Conservation (phyloP, 1,140 invertebrate genomes). For the Vollenhovia emeryi region DNA sequence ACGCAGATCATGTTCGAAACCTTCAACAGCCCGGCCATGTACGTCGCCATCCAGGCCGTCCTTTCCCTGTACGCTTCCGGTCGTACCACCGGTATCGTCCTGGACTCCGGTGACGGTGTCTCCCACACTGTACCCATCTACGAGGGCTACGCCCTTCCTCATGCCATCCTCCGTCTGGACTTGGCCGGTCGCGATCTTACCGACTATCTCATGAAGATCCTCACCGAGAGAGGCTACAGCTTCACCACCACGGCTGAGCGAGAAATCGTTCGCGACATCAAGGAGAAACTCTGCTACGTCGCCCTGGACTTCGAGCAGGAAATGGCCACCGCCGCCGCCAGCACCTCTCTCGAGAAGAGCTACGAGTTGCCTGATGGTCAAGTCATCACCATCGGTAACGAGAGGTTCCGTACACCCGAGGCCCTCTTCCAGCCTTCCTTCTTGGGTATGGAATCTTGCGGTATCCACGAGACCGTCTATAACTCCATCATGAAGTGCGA, state of each 20-base stretch:
- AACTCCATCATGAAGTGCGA: constrained; percentile 97
- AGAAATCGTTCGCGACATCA: constrained; percentile 97
- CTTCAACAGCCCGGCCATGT: constrained; percentile 94
- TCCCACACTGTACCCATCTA: constrained; percentile 96
- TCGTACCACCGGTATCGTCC: constrained; percentile 94
- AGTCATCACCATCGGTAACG: constrained; percentile 95
- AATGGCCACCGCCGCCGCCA: constrained; percentile 93
- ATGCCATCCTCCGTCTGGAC: constrained; percentile 94
- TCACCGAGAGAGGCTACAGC: constrained; percentile 91
- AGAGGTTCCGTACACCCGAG: constrained; percentile 94
- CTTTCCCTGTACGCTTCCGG: constrained; percentile 94
- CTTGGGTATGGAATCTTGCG: constrained; percentile 93
- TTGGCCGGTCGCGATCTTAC: constrained; percentile 95
- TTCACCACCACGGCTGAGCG: constrained; percentile 90
- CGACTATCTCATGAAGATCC: constrained; percentile 94
- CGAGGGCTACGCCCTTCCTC: constrained; percentile 92
- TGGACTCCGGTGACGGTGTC: constrained; percentile 95
- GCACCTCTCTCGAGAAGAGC: constrained; percentile 92
- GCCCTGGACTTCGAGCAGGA: constrained; percentile 92
- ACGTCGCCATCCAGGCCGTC: constrained; percentile 94
- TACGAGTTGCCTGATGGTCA: constrained; percentile 84
- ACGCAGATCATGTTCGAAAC: constrained; percentile 86
- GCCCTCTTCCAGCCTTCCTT: constrained; percentile 94
- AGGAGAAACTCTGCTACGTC: constrained; percentile 96
- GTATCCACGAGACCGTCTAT: constrained; percentile 94